A percentile compares a stretch with the other conserved stretches of the same genome.
phyloP scores from a whole-genome alignment of 2,888 invertebrate species.

The Cactoblastis cactorum region DNA sequence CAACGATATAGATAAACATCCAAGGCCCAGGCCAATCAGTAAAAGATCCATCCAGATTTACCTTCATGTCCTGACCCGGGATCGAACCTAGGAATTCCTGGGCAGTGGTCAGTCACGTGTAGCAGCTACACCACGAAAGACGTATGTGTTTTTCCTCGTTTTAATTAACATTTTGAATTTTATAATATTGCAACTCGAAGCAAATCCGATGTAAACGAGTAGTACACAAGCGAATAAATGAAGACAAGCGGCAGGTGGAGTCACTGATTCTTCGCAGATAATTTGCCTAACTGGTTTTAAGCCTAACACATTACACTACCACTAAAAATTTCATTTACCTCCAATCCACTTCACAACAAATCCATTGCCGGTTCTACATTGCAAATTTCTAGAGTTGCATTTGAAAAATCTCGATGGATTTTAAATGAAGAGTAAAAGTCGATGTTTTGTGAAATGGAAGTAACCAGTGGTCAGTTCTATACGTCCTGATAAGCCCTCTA shows the following conservation, averaged over 20 bases:
- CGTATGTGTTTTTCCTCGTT: background rate
- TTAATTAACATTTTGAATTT: too few relatives aligned
- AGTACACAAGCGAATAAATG: constrained; percentile 47
- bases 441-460: constrained; percentile 7
- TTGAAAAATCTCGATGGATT: constrained; percentile 9
- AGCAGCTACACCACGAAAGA: too few relatives aligned
- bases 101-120: too few relatives aligned
- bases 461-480: constrained; percentile 44
- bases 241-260: constrained; percentile 63
- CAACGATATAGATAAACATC: too few relatives aligned
- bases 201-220: constrained; percentile 16
- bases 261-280: constrained; percentile 67
- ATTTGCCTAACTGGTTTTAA: constrained; percentile 72
- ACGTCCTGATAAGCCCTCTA: constrained; percentile 50
- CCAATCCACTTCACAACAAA: constrained; percentile 5
- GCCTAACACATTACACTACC: constrained; percentile 49
- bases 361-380: constrained; percentile 27
- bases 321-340: constrained; percentile 21
- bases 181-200: constrained; percentile 1
- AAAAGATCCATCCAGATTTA: too few relatives aligned
- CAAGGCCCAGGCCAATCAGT: too few relatives aligned
- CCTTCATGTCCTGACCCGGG: too few relatives aligned
- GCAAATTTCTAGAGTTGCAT: background rate
- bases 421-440: background rate
- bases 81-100: too few relatives aligned